Evolutionary conservation across 1,140 invertebrate genomes (phyloP).

Genomic region (Tigriopus japonicus): DNA sequence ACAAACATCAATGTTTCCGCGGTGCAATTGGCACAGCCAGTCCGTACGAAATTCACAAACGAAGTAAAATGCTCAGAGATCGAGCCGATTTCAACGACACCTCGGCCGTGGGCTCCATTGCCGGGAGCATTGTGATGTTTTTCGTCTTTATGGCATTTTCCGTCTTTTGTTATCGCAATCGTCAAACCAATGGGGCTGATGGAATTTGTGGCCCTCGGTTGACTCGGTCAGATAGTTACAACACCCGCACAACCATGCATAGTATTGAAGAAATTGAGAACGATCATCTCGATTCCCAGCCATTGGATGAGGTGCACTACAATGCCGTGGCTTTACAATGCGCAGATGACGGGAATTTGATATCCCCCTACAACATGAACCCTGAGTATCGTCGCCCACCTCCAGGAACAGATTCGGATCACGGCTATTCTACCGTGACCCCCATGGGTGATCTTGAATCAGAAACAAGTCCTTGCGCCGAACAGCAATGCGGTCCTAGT

Average conservation of each 20-base stretch:
- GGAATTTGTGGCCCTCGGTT: neutral
- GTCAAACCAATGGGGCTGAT: neutral
- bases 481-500: neutral
- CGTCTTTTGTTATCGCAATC: slow-evolving; percentile 37
- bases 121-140: slow-evolving; percentile 39
- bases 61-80: too few relatives aligned
- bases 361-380: slow-evolving; percentile 69
- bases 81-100: slow-evolving; percentile 23
- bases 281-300: neutral
- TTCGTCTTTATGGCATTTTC: slow-evolving; percentile 38
- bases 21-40: slow-evolving; percentile 58
- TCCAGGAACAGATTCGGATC: slow-evolving; percentile 59
- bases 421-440: slow-evolving; percentile 88
- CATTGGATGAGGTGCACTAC: neutral
- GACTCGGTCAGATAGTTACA: neutral
- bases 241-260: neutral
- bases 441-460: slow-evolving; percentile 66
- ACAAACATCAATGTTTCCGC: slow-evolving; percentile 58
- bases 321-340: neutral
- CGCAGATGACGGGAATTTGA: slow-evolving; percentile 30
- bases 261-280: neutral
- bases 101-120: slow-evolving; percentile 40
- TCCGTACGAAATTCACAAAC: slow-evolving; percentile 35
- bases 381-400: slow-evolving; percentile 56
- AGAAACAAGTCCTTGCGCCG: slow-evolving; percentile 27